Evolutionary conservation across 2,797 vertebrate species (phyloP).

Genomic region (Notolabrus celidotus): DNA sequence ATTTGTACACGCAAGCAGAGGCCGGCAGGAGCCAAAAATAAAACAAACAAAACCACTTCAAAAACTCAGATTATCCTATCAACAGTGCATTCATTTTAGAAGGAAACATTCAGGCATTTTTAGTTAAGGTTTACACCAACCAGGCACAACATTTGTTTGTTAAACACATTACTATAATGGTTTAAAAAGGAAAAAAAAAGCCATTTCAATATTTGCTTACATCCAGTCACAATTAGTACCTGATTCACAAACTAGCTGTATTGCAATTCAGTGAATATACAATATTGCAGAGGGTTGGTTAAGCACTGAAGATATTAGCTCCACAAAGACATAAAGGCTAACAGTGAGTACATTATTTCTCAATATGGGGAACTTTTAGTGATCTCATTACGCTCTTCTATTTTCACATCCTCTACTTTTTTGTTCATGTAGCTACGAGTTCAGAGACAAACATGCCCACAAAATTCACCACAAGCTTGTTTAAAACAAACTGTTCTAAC

Average conservation of each 20-base stretch:
- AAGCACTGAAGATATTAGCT: conserved; percentile 52
- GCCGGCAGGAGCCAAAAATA: conserved; percentile 46
- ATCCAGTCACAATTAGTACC: conserved; percentile 61
- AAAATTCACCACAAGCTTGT: conserved; percentile 21
- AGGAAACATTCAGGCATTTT: conserved; percentile 72
- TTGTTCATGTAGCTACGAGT: neutral
- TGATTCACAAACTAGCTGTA: conserved; percentile 72
- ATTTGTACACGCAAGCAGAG: conserved; percentile 65
- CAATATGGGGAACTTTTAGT: conserved; percentile 27
- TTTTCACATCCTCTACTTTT: conserved; percentile 30
- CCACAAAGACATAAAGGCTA: conserved; percentile 62
- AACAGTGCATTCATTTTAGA: conserved; percentile 75
- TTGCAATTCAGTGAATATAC: conserved; percentile 63
- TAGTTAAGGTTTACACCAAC: conserved; percentile 72
- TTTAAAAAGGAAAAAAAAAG: conserved; percentile 42
- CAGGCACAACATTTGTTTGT: conserved; percentile 73
- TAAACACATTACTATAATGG: conserved; percentile 42
- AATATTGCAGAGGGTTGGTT: conserved; percentile 59
- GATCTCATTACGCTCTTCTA: conserved; percentile 10
- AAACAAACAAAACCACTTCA: conserved; percentile 18
- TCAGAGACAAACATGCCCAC: conserved; percentile 39
- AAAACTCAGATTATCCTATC: conserved; percentile 65
- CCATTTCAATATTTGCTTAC: conserved; percentile 61
- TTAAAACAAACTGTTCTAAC: conserved; percentile 1
- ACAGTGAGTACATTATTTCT: conserved; percentile 38